Base-by-base conservation (phyloP, 2,888 invertebrate species). In the Heliconius aoede region DNA sequence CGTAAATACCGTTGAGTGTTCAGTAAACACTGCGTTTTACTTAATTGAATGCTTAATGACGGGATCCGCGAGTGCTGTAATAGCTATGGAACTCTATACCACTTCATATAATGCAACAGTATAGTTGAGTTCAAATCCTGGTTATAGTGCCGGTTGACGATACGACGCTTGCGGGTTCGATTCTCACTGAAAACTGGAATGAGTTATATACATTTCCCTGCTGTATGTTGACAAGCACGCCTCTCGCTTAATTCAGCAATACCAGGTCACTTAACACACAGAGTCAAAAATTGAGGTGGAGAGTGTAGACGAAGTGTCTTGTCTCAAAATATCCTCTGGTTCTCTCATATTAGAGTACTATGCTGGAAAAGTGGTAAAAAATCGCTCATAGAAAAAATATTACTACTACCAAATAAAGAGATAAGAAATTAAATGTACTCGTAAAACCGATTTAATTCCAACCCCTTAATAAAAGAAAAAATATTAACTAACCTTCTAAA, bases 1-100 rank as follows among this genome's bases (percentile, higher is more conserved):
- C 36, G 84, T 88, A 89, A 90, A 90, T 87, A 90, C 73, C 82
- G 36, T 84, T 81, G 86, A 91, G 90, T 90, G 91, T 88, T 88
- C 80, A 62, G 87, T 87, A 91, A 90, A 91, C 90, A 90, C 76
- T 89, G 90, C 90, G 90, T 89, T 91, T 90, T 88, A 90, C 90
- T 89, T 91, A 90, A 91, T 91, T 90, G 91, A 90, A 91, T 90
- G 88, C 89, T 86, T 91, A 91, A 90, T 90, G 90, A 89, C 86
- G 86, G 83, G 78, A 72, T 32, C 58, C 58, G 32, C 60, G 67
- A 69, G 68, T 69, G 51, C 68, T 69, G 51, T 51, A 30, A 69
- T 51, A 51, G 51, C 26, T 30, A 69, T 69, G 30, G 51, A 69
- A 69, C 21, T 55, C 8, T 40, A 18, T 65, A 65, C 24, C 13